These are phyloP conservation scores for Helobdella robusta DNA, from an alignment of 2,888 invertebrate genomes.

Conservation along the genomic window DNA sequence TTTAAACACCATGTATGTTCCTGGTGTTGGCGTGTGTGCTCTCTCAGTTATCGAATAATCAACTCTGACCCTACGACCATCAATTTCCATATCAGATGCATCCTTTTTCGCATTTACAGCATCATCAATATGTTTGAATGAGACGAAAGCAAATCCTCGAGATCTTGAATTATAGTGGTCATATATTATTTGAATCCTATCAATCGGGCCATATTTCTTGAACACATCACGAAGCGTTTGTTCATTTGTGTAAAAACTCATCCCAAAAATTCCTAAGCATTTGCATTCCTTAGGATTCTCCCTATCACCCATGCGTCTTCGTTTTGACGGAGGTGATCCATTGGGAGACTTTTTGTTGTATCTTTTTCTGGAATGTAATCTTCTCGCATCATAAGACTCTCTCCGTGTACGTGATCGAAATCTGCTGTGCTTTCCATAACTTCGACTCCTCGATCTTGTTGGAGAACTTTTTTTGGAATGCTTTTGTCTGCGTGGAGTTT, in stretches of 20 bases:
- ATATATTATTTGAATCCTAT: slow-evolving; percentile 81
- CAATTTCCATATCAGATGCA: slow-evolving; percentile 86
- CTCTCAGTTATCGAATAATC: slow-evolving; percentile 91
- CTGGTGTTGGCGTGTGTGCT: slow-evolving; percentile 92
- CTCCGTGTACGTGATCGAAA: slow-evolving; percentile 12
- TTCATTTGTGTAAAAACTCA: slow-evolving; percentile 84
- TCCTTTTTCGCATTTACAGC: slow-evolving; percentile 86
- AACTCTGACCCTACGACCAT: slow-evolving; percentile 81
- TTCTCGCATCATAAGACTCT: slow-evolving; percentile 12
- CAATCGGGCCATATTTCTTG: slow-evolving; percentile 79
- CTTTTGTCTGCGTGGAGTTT: slow-evolving; percentile 1
- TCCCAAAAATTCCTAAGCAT: slow-evolving; percentile 87
- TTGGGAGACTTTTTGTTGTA: slow-evolving; percentile 55
- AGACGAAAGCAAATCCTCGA: slow-evolving; percentile 91
- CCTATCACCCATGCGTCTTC: slow-evolving; percentile 53
- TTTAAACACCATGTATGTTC: slow-evolving; percentile 81
- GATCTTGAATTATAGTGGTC: slow-evolving; percentile 80
- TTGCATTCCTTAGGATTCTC: slow-evolving; percentile 78
- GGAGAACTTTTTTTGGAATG: slow-evolving; percentile 7
- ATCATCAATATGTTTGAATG: slow-evolving; percentile 76
- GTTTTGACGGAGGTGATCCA: slow-evolving; percentile 68
- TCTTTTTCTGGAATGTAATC: too few species aligned
- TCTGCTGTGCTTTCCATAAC: slow-evolving; percentile 9
- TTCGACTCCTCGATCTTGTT: slow-evolving; percentile 16
- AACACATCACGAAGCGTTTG: slow-evolving; percentile 83